Conservation (phyloP, 37 sponge, comb jelly and placozoan species). For the Chondrosia reniformis region DNA sequence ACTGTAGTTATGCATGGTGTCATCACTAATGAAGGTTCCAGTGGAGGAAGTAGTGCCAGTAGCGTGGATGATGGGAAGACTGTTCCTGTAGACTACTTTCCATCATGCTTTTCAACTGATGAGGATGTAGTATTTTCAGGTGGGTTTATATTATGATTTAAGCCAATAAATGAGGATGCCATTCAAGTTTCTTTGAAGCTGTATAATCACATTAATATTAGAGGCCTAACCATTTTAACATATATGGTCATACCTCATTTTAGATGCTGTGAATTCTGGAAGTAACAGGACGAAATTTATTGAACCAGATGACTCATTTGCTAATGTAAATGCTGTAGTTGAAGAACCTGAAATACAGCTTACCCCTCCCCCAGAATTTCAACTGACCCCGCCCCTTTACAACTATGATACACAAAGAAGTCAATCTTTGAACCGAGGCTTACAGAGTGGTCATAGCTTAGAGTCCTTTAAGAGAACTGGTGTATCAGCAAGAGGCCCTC, state of each 20-base stretch:
- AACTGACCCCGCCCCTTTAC: too few species aligned
- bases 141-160: neutral
- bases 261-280: too few species aligned
- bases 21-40: neutral
- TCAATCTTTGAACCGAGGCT: neutral
- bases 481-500: slow-evolving; percentile 6
- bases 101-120: neutral
- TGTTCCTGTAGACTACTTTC: slow-evolving; percentile 11
- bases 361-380: too few species aligned
- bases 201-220: too few species aligned
- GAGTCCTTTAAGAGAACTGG: neutral
- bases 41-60: neutral
- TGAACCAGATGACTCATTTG: too few species aligned
- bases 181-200: too few species aligned
- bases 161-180: too few species aligned
- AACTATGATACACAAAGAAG: slow-evolving; percentile 2
- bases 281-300: too few species aligned
- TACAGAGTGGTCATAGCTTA: neutral
- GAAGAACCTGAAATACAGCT: too few species aligned
- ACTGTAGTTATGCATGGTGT: slow-evolving; percentile 6
- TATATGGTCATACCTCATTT: too few species aligned
- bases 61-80: neutral
- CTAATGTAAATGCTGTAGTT: too few species aligned
- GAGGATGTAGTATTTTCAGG: slow-evolving; percentile 12
- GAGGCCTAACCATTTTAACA: too few species aligned